phyloP scores from a whole-genome alignment of 2,113 vertebrate species.

The Anhinga rufa region DNA sequence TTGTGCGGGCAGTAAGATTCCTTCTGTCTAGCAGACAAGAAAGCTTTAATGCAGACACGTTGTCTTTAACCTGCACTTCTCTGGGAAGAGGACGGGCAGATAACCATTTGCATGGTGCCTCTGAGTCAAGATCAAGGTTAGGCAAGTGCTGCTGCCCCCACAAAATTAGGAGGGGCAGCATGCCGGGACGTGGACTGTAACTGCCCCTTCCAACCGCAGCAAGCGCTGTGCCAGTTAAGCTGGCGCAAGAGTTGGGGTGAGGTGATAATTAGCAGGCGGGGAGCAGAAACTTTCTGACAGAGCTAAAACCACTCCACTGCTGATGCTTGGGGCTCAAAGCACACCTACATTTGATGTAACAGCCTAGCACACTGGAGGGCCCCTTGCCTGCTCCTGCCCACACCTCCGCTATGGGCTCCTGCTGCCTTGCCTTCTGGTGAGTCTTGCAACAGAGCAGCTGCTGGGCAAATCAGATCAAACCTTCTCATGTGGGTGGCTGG shows the following conservation, averaged over 20 bases:
- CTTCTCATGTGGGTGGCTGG: neutral
- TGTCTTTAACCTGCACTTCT: neutral
- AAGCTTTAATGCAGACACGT: neutral
- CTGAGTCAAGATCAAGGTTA: neutral
- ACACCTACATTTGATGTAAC: fast-evolving
- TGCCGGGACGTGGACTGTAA: fast-evolving
- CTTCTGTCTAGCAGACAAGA: neutral
- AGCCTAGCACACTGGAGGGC: neutral
- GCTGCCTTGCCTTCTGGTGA: neutral
- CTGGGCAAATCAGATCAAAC: neutral
- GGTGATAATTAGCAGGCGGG: neutral
- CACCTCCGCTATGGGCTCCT: neutral
- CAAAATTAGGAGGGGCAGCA: neutral
- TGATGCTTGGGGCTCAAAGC: fast-evolving
- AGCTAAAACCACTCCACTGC: neutral
- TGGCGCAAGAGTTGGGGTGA: neutral
- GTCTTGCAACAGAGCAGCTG: neutral
- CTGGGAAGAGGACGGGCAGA: neutral
- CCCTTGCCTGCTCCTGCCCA: neutral
- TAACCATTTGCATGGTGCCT: neutral
- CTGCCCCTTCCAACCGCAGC: neutral
- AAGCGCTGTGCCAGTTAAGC: fast-evolving
- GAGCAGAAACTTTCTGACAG: neutral
- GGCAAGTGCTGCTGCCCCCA: neutral
- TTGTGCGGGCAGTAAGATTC: neutral